Conservation (phyloP, 2,113 vertebrate genomes). For the Psilopsiagon aymara region DNA sequence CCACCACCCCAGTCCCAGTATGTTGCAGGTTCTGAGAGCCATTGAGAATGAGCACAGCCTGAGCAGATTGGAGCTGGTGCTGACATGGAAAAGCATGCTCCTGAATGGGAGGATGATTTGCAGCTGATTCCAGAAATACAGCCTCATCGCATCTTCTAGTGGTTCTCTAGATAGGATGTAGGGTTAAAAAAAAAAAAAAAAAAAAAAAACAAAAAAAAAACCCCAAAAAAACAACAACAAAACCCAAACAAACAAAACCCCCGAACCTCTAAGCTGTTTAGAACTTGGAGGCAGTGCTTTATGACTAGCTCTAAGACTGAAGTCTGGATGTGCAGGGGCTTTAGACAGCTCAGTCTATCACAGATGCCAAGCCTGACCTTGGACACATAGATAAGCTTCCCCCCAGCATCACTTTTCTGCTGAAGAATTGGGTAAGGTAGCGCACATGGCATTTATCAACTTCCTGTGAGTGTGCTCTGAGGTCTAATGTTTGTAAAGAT, state of each 20-base stretch:
- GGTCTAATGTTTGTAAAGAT: not conserved
- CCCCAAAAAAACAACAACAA: not conserved
- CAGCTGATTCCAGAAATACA: not conserved
- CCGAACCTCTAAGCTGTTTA: not conserved
- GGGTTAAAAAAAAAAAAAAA: too few relatives aligned
- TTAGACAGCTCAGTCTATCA: not conserved
- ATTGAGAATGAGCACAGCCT: not conserved
- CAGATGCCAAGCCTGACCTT: not conserved
- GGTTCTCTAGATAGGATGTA: not conserved
- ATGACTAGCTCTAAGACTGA: not conserved
- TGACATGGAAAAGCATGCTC: not conserved
- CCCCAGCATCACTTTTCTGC: not conserved
- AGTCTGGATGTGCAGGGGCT: not conserved
- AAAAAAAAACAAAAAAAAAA: too few relatives aligned
- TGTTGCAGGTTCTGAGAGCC: not conserved
- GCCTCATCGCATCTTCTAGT: not conserved
- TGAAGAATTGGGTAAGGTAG: not conserved
- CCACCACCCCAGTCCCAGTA: accelerated
- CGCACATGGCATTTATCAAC: not conserved
- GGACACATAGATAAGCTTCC: not conserved
- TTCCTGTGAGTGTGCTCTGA: not conserved
- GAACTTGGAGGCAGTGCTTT: not conserved
- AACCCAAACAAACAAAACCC: not conserved
- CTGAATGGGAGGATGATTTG: not conserved
- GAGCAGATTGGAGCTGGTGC: not conserved